A percentile compares a stretch with the other conserved stretches of the same genome.
These are phyloP conservation scores for Athrips mouffetella DNA, from an alignment of 2,888 invertebrate genomes.

Conservation along the genomic window DNA sequence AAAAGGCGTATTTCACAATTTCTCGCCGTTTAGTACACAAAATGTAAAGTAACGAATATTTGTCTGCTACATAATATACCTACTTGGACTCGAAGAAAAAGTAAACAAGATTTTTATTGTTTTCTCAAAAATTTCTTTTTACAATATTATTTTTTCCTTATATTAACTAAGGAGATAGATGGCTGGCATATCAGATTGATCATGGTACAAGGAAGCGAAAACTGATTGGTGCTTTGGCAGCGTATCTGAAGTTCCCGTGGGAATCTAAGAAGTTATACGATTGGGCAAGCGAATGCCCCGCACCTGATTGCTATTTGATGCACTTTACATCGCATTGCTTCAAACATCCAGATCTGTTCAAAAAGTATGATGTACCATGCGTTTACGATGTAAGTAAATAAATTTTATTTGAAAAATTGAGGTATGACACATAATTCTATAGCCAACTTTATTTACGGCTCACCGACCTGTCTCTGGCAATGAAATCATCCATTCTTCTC, in stretches of 20 bases:
- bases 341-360: constrained; percentile 63
- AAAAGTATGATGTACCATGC: constrained; percentile 59
- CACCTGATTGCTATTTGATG: constrained; percentile 62
- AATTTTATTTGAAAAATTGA: not conserved
- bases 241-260: constrained; percentile 70
- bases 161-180: constrained; percentile 49
- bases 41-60: too few species aligned
- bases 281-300: constrained; percentile 51
- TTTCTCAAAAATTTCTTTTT: too few species aligned
- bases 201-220: constrained; percentile 50
- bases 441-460: too few species aligned
- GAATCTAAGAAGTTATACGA: constrained; percentile 69
- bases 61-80: too few species aligned
- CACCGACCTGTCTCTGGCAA: too few species aligned
- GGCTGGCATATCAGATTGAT: constrained; percentile 53
- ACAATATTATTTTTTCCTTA: not conserved
- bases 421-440: too few species aligned
- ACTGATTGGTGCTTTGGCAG: constrained; percentile 69
- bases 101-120: too few species aligned
- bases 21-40: too few species aligned
- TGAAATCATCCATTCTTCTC: too few species aligned
- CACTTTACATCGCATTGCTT: constrained; percentile 74
- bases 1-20: too few species aligned
- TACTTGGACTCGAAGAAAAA: too few species aligned
- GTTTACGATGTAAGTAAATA: constrained; percentile 68